phyloP scores from a whole-genome alignment of 2,797 vertebrate genomes.

The Danio aesculapii region DNA sequence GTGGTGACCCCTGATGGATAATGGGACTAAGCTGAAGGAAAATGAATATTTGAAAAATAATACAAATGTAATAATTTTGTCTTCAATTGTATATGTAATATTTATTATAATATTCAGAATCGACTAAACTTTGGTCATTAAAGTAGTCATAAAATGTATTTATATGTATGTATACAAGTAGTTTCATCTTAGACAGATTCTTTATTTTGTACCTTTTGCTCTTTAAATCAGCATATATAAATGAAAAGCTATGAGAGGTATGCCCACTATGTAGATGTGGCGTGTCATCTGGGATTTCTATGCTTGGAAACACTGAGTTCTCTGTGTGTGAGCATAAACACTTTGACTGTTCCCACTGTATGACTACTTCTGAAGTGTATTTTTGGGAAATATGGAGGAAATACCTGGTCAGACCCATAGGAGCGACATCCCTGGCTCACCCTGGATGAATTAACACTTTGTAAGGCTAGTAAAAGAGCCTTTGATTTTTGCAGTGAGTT shows the following conservation, averaged over 20 bases:
- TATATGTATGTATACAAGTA: too few relatives aligned
- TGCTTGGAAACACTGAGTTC: conserved; percentile 66
- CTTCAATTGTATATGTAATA: too few relatives aligned
- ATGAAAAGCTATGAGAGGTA: conserved; percentile 31
- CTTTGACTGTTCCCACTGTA: conserved; percentile 76
- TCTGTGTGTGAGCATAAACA: conserved; percentile 74
- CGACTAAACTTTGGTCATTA: conserved; percentile 20
- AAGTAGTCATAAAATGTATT: background rate
- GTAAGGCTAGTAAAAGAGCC: conserved; percentile 11
- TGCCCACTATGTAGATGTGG: conserved; percentile 28
- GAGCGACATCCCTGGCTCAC: conserved; percentile 29
- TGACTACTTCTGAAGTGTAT: conserved; percentile 67
- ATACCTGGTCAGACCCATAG: conserved; percentile 61
- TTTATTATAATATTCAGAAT: background rate
- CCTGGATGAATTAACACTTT: conserved; percentile 36
- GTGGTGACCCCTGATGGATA: too few relatives aligned
- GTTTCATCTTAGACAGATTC: conserved; percentile 7
- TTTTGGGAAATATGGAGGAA: conserved; percentile 72
- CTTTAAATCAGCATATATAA: conserved; percentile 42
- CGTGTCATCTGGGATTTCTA: conserved; percentile 44
- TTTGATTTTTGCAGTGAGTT: conserved; percentile 28
- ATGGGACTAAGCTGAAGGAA: too few relatives aligned
- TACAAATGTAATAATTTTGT: too few relatives aligned
- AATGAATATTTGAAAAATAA: too few relatives aligned
- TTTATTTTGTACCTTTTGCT: conserved; percentile 2